These are phyloP conservation scores for Stenolophus ochropezus DNA, from an alignment of 2,888 invertebrate species.

Conservation along the genomic window DNA sequence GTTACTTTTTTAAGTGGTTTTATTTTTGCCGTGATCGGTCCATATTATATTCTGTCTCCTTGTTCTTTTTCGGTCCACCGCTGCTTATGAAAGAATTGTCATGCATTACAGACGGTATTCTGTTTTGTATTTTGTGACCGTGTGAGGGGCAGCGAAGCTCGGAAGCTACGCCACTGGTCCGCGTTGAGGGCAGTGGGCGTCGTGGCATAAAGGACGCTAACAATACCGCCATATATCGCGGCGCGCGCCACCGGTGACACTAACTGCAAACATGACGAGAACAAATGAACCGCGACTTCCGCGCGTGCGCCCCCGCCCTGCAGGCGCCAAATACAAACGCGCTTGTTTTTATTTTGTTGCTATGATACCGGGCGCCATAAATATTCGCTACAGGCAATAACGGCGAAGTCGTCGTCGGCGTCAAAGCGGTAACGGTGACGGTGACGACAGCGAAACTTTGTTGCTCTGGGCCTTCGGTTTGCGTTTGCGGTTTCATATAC, in stretches of 20 bases:
- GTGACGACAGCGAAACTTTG: constrained; percentile 2
- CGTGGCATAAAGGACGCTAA: constrained; percentile 53
- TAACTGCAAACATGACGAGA: constrained; percentile 59
- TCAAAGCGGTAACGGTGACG: not conserved
- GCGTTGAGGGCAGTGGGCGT: constrained; percentile 52
- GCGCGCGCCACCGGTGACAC: constrained; percentile 47
- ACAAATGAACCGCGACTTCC: constrained; percentile 57
- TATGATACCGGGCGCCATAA: constrained; percentile 45
- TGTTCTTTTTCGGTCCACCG: too few species aligned
- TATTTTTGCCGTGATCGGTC: too few species aligned
- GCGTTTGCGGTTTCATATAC: not conserved
- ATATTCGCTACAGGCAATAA: constrained; percentile 53
- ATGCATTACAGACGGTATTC: too few species aligned
- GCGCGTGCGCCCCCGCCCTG: not conserved
- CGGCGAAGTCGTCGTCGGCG: constrained; percentile 16
- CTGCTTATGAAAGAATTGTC: too few species aligned
- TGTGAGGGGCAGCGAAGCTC: not conserved
- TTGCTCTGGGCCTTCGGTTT: constrained; percentile 3
- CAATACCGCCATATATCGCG: constrained; percentile 52
- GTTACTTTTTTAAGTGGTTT: too few species aligned
- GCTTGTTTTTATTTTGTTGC: constrained; percentile 55
- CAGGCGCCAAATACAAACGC: constrained; percentile 37
- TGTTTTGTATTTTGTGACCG: too few species aligned
- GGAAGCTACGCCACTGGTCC: not conserved
- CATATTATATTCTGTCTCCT: too few species aligned